phyloP scores from a whole-genome alignment of 2,797 vertebrate genomes.

The Aulostomus chinensis region DNA sequence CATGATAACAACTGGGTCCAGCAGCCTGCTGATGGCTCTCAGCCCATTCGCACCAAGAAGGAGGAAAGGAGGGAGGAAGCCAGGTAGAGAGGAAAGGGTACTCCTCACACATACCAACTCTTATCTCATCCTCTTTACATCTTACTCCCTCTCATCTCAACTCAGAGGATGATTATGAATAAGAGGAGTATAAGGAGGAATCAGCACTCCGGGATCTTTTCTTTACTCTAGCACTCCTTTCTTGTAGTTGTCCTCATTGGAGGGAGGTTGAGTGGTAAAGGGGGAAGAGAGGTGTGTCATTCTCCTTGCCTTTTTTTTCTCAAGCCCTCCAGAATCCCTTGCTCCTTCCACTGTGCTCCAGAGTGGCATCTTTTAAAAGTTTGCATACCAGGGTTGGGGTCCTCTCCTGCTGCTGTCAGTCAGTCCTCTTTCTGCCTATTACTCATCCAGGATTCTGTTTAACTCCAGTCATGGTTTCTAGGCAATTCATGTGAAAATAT shows the following conservation, averaged over 20 bases:
- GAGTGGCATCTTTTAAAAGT: slow-evolving; percentile 54
- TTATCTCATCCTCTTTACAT: slow-evolving; percentile 40
- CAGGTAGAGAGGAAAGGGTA: slow-evolving; percentile 51
- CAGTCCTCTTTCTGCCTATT: slow-evolving; percentile 53
- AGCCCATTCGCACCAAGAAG: slow-evolving; percentile 74
- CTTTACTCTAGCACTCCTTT: slow-evolving; percentile 48
- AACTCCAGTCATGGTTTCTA: slow-evolving; percentile 46
- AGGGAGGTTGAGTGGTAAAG: slow-evolving; percentile 47
- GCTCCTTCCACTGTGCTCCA: slow-evolving; percentile 46
- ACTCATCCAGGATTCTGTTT: slow-evolving; percentile 56
- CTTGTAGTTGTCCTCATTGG: slow-evolving; percentile 29
- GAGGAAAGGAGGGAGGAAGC: slow-evolving; percentile 81
- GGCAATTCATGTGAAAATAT: slow-evolving; percentile 51
- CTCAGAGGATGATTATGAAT: slow-evolving; percentile 18
- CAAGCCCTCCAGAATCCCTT: slow-evolving; percentile 38
- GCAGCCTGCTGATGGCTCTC: slow-evolving; percentile 78
- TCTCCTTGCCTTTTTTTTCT: slow-evolving; percentile 56
- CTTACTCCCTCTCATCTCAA: slow-evolving; percentile 20
- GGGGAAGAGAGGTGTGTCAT: slow-evolving; percentile 54
- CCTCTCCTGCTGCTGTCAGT: slow-evolving; percentile 64
- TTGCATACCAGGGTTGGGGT: slow-evolving; percentile 71
- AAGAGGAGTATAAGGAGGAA: slow-evolving; percentile 28
- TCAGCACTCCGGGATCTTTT: slow-evolving; percentile 48
- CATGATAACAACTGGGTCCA: slow-evolving; percentile 98
- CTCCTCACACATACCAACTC: slow-evolving; percentile 28